A percentile compares a stretch with the other conserved stretches of the same genome.
These are phyloP conservation scores for Eucidaris tribuloides DNA, from an alignment of 35 echinoderm and acorn worm genomes.

Conservation along the genomic window DNA sequence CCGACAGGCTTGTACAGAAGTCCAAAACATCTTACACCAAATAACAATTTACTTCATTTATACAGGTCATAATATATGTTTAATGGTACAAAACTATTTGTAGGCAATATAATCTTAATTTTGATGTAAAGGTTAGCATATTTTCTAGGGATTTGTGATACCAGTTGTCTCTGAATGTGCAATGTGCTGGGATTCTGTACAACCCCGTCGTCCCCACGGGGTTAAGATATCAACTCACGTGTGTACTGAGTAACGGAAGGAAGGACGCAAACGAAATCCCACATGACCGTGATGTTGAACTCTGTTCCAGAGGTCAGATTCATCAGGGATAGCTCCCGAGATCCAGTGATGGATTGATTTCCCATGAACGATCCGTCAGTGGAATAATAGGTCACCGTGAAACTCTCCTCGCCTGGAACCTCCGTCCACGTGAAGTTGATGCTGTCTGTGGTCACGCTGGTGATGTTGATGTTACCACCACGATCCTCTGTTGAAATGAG, in stretches of 20 bases:
- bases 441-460: not conserved
- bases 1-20: too few relatives aligned
- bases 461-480: not conserved
- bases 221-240: not conserved
- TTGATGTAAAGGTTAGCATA: too few relatives aligned
- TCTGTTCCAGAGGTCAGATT: not conserved
- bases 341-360: not conserved
- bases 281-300: not conserved
- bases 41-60: too few relatives aligned
- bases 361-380: not conserved
- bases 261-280: slow-evolving; percentile 3
- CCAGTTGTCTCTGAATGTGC: too few relatives aligned
- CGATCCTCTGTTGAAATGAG: not conserved
- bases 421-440: not conserved
- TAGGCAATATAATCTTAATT: too few relatives aligned
- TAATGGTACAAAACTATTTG: too few relatives aligned
- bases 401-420: not conserved
- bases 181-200: too few relatives aligned
- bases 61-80: too few relatives aligned
- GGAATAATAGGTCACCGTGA: not conserved
- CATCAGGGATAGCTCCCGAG: not conserved
- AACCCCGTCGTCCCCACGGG: too few relatives aligned
- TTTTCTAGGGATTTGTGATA: too few relatives aligned
- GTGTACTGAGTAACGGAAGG: not conserved
- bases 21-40: too few relatives aligned